Evolutionary conservation across 2,797 vertebrate species (phyloP).

Genomic region (Rhinoraja longicauda): DNA sequence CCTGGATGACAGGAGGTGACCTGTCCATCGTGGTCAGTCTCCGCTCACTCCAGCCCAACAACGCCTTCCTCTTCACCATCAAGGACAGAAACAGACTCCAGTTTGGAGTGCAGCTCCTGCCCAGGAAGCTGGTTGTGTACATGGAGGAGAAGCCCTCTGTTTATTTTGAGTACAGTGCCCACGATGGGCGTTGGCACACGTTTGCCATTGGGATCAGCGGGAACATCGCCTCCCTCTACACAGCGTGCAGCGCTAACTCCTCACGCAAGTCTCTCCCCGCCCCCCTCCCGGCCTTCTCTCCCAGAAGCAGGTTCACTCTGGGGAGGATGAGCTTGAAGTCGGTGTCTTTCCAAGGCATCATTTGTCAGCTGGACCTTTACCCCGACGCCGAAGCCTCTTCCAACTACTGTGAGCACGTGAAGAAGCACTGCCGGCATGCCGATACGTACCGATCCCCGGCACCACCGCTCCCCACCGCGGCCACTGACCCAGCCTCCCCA

Average conservation of each 20-base stretch:
- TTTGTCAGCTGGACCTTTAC: slow-evolving; percentile 91
- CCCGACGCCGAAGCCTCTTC: slow-evolving; percentile 75
- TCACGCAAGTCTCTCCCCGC: slow-evolving; percentile 65
- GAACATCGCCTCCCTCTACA: slow-evolving; percentile 70
- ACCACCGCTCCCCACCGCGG: slow-evolving; percentile 44
- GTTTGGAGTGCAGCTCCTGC: slow-evolving; percentile 87
- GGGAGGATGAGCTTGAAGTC: slow-evolving; percentile 82
- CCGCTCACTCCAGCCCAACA: slow-evolving; percentile 76
- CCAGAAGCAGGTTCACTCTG: slow-evolving; percentile 70
- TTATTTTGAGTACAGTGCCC: slow-evolving; percentile 74
- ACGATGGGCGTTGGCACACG: slow-evolving; percentile 75
- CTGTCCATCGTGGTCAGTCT: slow-evolving; percentile 80
- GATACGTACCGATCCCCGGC: slow-evolving; percentile 70
- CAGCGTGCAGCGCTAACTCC: slow-evolving; percentile 70
- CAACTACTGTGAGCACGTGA: slow-evolving; percentile 82
- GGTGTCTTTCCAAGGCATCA: slow-evolving; percentile 71
- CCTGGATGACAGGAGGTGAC: slow-evolving; percentile 62
- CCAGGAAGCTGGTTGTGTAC: slow-evolving; percentile 73
- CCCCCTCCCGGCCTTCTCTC: slow-evolving; percentile 61
- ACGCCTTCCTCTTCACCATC: slow-evolving; percentile 91
- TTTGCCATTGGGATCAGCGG: slow-evolving; percentile 71
- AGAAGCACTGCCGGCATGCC: slow-evolving; percentile 76
- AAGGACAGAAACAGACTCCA: slow-evolving; percentile 70
- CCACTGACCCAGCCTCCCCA: background rate
- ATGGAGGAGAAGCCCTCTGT: slow-evolving; percentile 71